Conservation (phyloP, 2,888 invertebrate genomes). For the Drosophila putrida region DNA sequence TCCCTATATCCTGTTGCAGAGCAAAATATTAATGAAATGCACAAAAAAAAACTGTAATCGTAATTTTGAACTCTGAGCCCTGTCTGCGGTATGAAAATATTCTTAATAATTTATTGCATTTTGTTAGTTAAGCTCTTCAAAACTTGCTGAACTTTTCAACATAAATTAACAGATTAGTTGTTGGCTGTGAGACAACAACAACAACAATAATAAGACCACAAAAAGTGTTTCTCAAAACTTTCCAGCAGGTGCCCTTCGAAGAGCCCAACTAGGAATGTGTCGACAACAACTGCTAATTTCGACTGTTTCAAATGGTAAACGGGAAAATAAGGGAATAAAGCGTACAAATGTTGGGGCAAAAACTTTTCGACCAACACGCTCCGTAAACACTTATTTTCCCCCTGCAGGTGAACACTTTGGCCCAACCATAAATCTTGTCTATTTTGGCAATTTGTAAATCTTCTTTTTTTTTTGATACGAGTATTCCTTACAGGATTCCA, state of each 20-base stretch:
- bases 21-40: constrained; percentile 67
- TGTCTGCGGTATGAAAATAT: constrained; percentile 58
- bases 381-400: constrained; percentile 32
- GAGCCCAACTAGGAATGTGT: constrained; percentile 19
- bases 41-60: constrained; percentile 28
- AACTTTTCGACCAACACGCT: constrained; percentile 55
- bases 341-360: constrained; percentile 31
- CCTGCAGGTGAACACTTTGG: constrained; percentile 1
- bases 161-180: constrained; percentile 78
- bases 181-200: constrained; percentile 29
- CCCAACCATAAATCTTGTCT: constrained; percentile 65
- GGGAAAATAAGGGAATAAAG: constrained; percentile 33
- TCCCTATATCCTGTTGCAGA: constrained; percentile 6
- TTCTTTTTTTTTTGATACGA: constrained; percentile 36
- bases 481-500: constrained; percentile 15
- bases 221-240: constrained; percentile 43
- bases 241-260: constrained; percentile 42
- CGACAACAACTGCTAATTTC: constrained; percentile 54
- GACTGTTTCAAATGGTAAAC: constrained; percentile 20
- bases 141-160: constrained; percentile 74
- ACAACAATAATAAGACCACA: constrained; percentile 24
- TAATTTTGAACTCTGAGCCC: constrained; percentile 1
- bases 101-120: constrained; percentile 77
- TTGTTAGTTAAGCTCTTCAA: constrained; percentile 74
- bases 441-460: constrained; percentile 66